Evolutionary conservation across 2,113 vertebrate species (phyloP).

Genomic region (Martes martes): DNA sequence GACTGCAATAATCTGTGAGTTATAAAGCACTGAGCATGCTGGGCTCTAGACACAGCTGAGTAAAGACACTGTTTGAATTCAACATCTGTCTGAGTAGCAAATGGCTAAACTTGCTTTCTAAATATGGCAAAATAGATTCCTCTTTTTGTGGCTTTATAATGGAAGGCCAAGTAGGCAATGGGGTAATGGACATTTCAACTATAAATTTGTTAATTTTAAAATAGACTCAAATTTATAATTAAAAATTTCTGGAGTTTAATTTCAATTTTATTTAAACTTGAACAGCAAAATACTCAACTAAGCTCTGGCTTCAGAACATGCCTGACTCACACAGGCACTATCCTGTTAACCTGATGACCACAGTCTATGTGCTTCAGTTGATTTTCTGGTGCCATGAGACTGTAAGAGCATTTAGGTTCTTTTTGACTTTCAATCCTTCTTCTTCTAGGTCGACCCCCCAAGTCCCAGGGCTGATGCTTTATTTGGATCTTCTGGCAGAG

Average conservation of each 20-base stretch:
- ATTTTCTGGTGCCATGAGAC: neutral
- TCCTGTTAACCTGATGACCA: neutral
- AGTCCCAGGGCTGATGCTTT: constrained; percentile 73
- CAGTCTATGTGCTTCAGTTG: neutral
- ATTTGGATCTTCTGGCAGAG: constrained; percentile 52
- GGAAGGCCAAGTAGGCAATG: neutral
- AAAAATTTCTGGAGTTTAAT: neutral
- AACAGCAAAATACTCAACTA: neutral
- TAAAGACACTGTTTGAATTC: neutral
- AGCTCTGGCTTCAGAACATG: neutral
- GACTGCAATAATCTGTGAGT: neutral
- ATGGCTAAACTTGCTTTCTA: neutral
- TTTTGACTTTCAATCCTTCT: neutral
- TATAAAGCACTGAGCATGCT: neutral
- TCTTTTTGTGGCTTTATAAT: neutral
- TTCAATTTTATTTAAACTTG: neutral
- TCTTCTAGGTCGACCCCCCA: constrained; percentile 77
- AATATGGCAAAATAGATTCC: neutral
- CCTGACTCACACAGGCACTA: neutral
- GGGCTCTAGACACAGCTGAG: neutral
- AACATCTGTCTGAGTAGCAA: neutral
- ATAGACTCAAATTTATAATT: neutral
- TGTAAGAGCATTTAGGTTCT: neutral
- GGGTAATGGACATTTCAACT: neutral
- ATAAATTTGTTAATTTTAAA: constrained; percentile 18